Percentiles rank a stretch among this genome's conserved stretches.
phyloP scores from a whole-genome alignment of 2,888 invertebrate genomes.

The Lithophane socia region DNA sequence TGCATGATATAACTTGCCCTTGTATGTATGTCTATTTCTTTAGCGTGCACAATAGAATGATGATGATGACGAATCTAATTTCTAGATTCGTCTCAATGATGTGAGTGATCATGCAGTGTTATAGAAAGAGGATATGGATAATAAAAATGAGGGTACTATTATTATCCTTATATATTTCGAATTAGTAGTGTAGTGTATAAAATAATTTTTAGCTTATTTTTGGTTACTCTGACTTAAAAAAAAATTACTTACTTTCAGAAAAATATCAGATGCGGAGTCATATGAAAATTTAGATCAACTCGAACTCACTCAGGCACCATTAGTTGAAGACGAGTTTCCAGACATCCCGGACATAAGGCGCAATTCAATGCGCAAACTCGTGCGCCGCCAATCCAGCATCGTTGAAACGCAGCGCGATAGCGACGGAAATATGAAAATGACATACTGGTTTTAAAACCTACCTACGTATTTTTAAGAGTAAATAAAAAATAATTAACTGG shows the following conservation, averaged over 20 bases:
- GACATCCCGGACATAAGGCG: conserved; percentile 80
- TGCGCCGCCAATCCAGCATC: conserved; percentile 94
- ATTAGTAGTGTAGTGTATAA: too few species aligned
- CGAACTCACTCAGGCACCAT: conserved; percentile 83
- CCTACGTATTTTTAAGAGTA: neutral
- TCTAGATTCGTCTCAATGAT: neutral
- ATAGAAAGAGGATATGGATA: neutral
- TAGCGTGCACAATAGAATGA: neutral
- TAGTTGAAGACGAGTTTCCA: conserved; percentile 76
- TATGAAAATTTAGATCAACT: conserved; percentile 94
- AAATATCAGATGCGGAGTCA: conserved; percentile 90
- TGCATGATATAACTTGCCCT: neutral
- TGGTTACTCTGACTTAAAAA: neutral
- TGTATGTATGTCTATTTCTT: neutral
- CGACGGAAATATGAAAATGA: conserved; percentile 95
- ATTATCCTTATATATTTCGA: neutral
- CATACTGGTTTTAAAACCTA: conserved; percentile 94
- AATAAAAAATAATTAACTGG: conserved; percentile 13
- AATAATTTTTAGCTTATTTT: neutral
- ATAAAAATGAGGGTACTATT: neutral
- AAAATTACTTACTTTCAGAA: conserved; percentile 80
- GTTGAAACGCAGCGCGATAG: conserved; percentile 95
- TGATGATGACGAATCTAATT: conserved; percentile 1
- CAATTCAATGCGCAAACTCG: conserved; percentile 92
- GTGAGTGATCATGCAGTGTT: neutral